Percentiles rank a stretch among this genome's conserved stretches.
Conservation (phyloP, 2,888 invertebrate genomes). For the Eustalomyia histrio region DNA sequence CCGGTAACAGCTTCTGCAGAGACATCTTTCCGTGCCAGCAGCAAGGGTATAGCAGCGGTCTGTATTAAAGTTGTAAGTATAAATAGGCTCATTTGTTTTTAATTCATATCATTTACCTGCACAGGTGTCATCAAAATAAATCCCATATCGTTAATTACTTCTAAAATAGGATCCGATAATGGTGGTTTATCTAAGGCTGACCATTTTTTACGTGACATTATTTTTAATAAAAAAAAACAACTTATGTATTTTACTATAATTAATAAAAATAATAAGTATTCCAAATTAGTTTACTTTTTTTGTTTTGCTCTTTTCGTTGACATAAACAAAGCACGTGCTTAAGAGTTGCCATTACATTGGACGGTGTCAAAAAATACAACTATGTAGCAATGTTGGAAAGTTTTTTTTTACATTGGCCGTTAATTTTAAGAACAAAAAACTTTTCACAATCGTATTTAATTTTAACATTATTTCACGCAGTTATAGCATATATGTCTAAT, state of each 20-base stretch:
- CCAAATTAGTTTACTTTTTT: slow-evolving; percentile 1
- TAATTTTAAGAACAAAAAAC: no score
- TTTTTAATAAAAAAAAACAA: neutral
- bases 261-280: neutral
- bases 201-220: slow-evolving; percentile 78
- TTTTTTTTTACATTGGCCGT: no score
- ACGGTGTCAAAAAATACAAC: neutral
- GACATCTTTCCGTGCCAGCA: slow-evolving; percentile 95
- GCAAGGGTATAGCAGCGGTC: slow-evolving; percentile 92
- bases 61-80: slow-evolving; percentile 79
- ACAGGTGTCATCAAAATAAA: slow-evolving; percentile 83
- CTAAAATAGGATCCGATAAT: slow-evolving; percentile 81
- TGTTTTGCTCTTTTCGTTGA: slow-evolving; percentile 54
- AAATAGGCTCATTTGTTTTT: neutral
- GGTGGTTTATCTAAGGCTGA: slow-evolving; percentile 79
- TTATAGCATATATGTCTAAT: no score
- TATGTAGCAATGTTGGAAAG: no score
- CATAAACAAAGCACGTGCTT: slow-evolving; percentile 54
- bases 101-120: slow-evolving; percentile 75
- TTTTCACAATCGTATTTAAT: no score
- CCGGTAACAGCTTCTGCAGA: slow-evolving; percentile 99
- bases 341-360: slow-evolving; percentile 46
- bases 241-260: neutral
- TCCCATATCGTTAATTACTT: slow-evolving; percentile 81
- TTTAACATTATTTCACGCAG: no score